phyloP scores from a whole-genome alignment of 2,113 vertebrate genomes.

The Xiphophorus hellerii region DNA sequence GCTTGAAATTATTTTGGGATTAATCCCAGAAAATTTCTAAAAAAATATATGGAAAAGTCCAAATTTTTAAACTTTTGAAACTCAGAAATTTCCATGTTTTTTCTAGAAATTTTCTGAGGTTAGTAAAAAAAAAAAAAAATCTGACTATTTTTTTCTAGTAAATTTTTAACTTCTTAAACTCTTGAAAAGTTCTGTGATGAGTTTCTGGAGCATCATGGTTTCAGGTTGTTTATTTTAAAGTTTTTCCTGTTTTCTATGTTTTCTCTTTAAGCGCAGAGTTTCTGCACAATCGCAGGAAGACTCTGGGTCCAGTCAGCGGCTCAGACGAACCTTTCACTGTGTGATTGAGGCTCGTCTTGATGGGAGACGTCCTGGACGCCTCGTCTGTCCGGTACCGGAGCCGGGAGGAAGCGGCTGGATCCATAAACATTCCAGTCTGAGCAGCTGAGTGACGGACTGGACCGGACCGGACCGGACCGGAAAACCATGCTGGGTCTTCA shows the following conservation, averaged over 20 bases:
- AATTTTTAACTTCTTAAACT: no score
- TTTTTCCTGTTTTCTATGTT: not conserved
- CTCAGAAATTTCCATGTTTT: no score
- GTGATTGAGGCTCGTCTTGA: conserved; percentile 46
- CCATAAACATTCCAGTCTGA: conserved; percentile 32
- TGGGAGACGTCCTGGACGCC: conserved; percentile 39
- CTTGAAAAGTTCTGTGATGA: no score
- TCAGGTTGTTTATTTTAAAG: not conserved
- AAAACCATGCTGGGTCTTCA: conserved; percentile 29
- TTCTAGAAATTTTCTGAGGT: no score
- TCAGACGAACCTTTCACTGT: conserved; percentile 68
- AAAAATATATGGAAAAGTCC: no score
- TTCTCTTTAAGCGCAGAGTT: conserved; percentile 33
- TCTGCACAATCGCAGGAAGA: conserved; percentile 80
- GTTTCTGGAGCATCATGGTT: no score
- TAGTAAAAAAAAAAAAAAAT: no score
- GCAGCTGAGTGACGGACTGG: conserved; percentile 25
- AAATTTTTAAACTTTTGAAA: no score
- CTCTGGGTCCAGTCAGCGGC: conserved; percentile 40
- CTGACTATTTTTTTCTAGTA: no score
- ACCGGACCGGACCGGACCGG: not conserved
- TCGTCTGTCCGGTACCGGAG: conserved; percentile 2
- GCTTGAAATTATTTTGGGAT: no score
- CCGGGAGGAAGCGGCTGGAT: conserved; percentile 3
- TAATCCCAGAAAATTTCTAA: no score